Percentiles rank a stretch among this genome's conserved stretches.
phyloP scores from a whole-genome alignment of 2,797 vertebrate genomes.

The Enteromius thamalakanensis region DNA sequence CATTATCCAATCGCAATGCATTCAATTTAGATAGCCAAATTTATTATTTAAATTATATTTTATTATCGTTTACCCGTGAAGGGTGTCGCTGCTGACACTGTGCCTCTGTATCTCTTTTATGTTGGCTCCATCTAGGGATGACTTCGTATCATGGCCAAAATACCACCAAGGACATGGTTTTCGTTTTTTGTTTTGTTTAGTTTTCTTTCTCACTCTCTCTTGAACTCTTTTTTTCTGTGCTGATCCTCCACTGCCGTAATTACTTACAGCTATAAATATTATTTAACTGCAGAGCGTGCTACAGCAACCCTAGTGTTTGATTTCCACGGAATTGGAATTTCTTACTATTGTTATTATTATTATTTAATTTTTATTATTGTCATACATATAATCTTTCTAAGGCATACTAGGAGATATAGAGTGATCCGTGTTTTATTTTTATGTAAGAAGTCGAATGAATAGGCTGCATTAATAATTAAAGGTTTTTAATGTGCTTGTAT shows the following conservation, averaged over 20 bases:
- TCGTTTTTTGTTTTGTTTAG: neutral
- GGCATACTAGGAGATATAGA: neutral
- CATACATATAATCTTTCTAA: neutral
- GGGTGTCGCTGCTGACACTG: neutral
- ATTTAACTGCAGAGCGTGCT: neutral
- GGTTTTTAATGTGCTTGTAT: neutral
- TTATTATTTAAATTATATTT: neutral
- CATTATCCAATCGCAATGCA: neutral
- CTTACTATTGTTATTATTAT: neutral
- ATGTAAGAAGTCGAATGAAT: neutral
- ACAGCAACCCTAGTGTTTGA: neutral
- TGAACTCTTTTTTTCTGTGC: neutral
- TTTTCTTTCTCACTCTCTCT: no score
- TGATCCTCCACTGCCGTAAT: neutral
- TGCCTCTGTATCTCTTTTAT: neutral
- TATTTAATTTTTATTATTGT: neutral
- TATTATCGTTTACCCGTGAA: neutral
- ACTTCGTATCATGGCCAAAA: neutral
- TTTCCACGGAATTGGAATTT: neutral
- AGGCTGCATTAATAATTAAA: no score
- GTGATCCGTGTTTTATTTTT: neutral
- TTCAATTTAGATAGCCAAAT: neutral
- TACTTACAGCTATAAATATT: neutral
- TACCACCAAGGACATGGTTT: neutral
- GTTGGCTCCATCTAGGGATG: neutral